These are phyloP conservation scores for Motacilla tschutschensis DNA, from an alignment of 2,113 vertebrate species.

Conservation along the genomic window DNA sequence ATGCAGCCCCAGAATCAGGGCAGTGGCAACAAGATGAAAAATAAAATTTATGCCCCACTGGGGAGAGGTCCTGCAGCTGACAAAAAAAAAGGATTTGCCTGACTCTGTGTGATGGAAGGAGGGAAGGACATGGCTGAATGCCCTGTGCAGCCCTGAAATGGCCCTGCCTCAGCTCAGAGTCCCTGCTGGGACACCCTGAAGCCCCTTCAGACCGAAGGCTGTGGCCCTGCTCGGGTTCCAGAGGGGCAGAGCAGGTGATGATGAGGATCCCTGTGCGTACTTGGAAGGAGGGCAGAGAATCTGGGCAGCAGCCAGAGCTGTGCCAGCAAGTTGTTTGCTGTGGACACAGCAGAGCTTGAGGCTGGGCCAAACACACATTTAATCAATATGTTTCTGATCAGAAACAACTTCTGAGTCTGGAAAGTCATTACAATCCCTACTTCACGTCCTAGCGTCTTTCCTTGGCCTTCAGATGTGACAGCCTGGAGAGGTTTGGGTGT, in stretches of 20 bases:
- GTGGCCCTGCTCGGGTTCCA: background rate
- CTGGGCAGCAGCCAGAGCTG: conserved; percentile 30
- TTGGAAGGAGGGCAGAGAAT: conserved; percentile 7
- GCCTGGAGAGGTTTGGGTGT: background rate
- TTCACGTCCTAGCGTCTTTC: background rate
- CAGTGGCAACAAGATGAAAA: background rate
- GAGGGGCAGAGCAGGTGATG: background rate
- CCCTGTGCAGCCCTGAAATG: background rate
- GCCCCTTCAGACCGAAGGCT: background rate
- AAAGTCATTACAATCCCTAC: conserved; percentile 1
- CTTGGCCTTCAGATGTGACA: background rate
- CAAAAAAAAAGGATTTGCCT: background rate
- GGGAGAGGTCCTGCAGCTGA: background rate
- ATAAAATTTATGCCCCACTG: background rate
- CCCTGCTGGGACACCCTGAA: background rate
- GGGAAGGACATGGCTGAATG: background rate
- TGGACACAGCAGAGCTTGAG: conserved; percentile 38
- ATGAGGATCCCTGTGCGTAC: background rate
- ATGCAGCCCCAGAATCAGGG: background rate
- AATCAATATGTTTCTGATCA: conserved; percentile 45
- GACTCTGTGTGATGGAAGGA: background rate
- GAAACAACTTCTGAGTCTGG: conserved; percentile 5
- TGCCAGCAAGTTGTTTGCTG: conserved; percentile 38
- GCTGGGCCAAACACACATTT: conserved; percentile 31
- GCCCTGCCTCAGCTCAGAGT: background rate